Evolutionary conservation across 2,797 vertebrate genomes (phyloP), one percentile per base, ranked within the genome.

Genomic region (Odontamblyopus rebecca): DNA sequence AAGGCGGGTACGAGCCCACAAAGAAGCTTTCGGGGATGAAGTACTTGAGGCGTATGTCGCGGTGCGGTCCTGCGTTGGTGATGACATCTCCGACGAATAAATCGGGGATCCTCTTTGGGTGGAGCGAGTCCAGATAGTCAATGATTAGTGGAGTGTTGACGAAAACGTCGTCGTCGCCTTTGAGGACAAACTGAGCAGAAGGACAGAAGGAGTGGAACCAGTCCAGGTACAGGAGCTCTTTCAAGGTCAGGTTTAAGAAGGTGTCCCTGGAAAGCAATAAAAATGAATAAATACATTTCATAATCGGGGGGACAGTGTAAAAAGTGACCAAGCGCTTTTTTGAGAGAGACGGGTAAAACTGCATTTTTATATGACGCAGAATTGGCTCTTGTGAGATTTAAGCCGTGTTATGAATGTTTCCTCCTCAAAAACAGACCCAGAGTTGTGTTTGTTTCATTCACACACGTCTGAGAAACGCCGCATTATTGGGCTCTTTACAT

Each of bases 111-210:
- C 92, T 93, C 59, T 80, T 81, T 64, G 89, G 83, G 0, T 94
- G 85, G 75, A 97, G 89, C 35, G 89, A 92, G 69, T 94, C 90
- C 78, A 98, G 95, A 89, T 94, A 94, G 79, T 94, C 90, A 77
- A 99, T 89, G 78, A 99, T 94, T 79, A 90, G 91, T 53, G 89
- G 88, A 1, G 96, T 99, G 80, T 99, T 98, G 75, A 98, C 95
- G 38, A 98, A 97, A 82, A 98, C 96, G 1, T 99, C 97, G 0
- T 99, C 97, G 4, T 98, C 96, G 0, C 96, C 97, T 86, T 98
- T 98, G 73, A 98, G 95, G 79, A 98, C 72, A 19, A 91, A 99
- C 76, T 85, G 91, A 0, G 90, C 91, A 0, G 90, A 84, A 0
- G 95, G 75, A 0, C 97, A 99, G 29, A 88, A 92, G 32, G 85